Base-by-base conservation (phyloP, 2,113 vertebrate species). In the Barbus barbus region DNA sequence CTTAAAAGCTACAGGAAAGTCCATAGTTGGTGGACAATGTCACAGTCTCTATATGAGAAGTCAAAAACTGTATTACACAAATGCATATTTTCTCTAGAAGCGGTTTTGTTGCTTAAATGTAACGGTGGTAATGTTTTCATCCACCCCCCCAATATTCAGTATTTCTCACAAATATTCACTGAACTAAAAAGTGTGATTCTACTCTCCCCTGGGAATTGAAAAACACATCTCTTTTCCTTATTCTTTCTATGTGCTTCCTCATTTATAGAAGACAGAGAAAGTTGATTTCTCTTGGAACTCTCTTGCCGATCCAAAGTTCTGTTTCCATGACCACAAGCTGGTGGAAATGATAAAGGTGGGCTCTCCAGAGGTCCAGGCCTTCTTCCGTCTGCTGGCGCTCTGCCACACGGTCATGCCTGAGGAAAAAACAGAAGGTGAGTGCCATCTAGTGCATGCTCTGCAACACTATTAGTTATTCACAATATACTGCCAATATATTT, bases 331-430 rank as follows among this genome's bases (percentile, higher is more conserved):
- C 90, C 91, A 94, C 24, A 94, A 89, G 65, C 93, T 99, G 90
- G 90, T 95, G 31, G 95, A 97, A 85, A 94, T 93, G 0, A 94
- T 99, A 88, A 96, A 90, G 87, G 76, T 56, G 8, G 90, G 83
- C 11, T 94, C 96, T 69, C 58, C 0, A 0, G 87, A 93, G 0
- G 95, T 94, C 0, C 95, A 94, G 46, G 84, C 88, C n/a, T 99
- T 99, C 90, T 98, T 99, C 90, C 94, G 96, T 2, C 91, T 97
- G 67, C 94, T 99, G 79, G 95, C 97, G 0, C 88, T 99, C 11
- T 99, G 98, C 81, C 97, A 99, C 90, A 99, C 97, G 0, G 97
- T 99, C 86, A 98, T 99, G 95, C 90, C 96, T 0, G 97, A 98
- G 85, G 97, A 99, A 84, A 97, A 97, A 90, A 93, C 88, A 13